These are phyloP conservation scores for Lasioglossum vierecki DNA, from an alignment of 2,888 invertebrate genomes.

Conservation along the genomic window DNA sequence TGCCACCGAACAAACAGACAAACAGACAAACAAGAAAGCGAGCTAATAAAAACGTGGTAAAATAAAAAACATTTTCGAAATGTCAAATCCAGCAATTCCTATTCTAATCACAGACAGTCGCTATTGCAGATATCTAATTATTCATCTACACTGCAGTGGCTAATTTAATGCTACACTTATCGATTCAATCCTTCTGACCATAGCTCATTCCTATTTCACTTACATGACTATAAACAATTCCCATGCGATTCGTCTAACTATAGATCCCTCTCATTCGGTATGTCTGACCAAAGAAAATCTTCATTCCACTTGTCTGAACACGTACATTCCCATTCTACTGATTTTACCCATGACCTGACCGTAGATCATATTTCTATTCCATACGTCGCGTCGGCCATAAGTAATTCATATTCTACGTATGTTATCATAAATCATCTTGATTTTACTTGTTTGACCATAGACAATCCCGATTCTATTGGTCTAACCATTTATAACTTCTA, in stretches of 20 bases:
- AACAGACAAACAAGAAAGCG: too few species aligned
- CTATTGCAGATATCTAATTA: not conserved
- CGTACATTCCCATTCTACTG: not conserved
- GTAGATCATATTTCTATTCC: not conserved
- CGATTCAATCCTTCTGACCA: not conserved
- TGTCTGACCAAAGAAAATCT: not conserved
- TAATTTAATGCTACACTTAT: not conserved
- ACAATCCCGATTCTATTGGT: not conserved
- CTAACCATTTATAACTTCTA: not conserved
- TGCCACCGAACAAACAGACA: too few species aligned
- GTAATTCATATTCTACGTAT: not conserved
- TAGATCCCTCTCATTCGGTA: too few species aligned
- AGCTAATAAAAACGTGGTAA: too few species aligned
- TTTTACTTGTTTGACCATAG: not conserved
- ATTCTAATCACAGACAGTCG: too few species aligned
- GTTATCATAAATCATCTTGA: not conserved
- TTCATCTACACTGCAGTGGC: too few species aligned
- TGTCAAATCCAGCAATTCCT: too few species aligned
- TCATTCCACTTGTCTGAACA: not conserved
- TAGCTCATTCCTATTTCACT: too few species aligned
- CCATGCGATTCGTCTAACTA: too few species aligned
- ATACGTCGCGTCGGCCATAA: not conserved
- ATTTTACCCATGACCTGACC: not conserved
- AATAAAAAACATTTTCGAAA: too few species aligned
- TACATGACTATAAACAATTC: too few species aligned